Base-by-base conservation (phyloP, 2,888 invertebrate genomes). In the Apotomis betuletana region DNA sequence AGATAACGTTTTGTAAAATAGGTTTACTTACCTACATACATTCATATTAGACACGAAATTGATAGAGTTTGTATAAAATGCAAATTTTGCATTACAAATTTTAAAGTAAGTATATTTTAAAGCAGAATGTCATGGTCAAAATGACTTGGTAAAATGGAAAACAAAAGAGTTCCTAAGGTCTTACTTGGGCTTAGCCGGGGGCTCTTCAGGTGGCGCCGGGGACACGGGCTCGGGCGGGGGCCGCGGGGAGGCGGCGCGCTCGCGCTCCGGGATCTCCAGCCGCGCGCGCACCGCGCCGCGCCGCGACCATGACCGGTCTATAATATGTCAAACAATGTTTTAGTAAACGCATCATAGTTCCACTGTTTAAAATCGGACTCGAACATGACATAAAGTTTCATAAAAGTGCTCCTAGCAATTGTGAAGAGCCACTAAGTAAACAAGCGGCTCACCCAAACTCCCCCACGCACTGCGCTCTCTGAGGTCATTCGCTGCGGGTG, bases 221-320 rank as follows among this genome's bases (percentile, higher is more conserved):
- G 79, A 76, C 1, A 77, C 65, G 51, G 69, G 74, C n/a, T 74
- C 76, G 75, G 67, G 81, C 61, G 75, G 80, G 76, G 76, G 79
- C 71, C 63, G 82, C 72, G 67, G 81, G 12, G 15, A 79, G 74
- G 70, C 79, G 79, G 76, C 90, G 79, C 81, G 94, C 87, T 97
- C 97, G 12, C 97, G 93, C 77, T 97, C 96, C 86, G 97, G 96
- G 44, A 97, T 95, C 77, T 97, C 97, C 3, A 98, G 96, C n/a
- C 97, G 95, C 77, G 97, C 96, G 71, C 96, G 95, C 8, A 94
- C 92, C 0, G 96, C 94, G 65, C 95, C 96, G 79, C 97, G 95
- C 0, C 98, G 94, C 0, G 97, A 97, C 97, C 97, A 97, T 1
- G 98, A 98, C 3, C 98, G 96, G 90, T 98, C 98, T 96, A 49